Evolutionary conservation across 2,888 invertebrate genomes (phyloP).

Genomic region (Epinotia ramella): DNA sequence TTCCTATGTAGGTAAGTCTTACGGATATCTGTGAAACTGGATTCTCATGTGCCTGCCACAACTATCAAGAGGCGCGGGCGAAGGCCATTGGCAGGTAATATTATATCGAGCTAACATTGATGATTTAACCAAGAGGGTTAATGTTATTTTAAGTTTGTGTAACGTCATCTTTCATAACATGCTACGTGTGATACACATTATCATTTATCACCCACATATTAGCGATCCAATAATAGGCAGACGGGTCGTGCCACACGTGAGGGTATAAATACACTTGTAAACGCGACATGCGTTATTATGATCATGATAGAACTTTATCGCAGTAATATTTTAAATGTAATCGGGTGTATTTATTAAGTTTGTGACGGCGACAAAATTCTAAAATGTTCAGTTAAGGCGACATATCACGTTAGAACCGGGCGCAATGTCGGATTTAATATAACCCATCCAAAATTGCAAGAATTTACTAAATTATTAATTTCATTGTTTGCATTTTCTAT

Average conservation of each 20-base stretch:
- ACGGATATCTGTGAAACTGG: too few species aligned
- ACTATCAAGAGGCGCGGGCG: too few species aligned
- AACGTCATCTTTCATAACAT: neutral
- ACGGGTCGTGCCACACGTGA: slow-evolving; percentile 49
- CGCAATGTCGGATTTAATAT: too few species aligned
- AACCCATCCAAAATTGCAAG: too few species aligned
- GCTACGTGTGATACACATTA: neutral
- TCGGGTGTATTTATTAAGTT: neutral
- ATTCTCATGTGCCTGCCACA: too few species aligned
- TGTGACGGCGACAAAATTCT: neutral
- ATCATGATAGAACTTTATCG: neutral
- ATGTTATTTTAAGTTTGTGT: neutral
- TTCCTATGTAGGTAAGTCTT: too few species aligned
- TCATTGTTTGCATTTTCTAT: too few species aligned
- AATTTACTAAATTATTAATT: too few species aligned
- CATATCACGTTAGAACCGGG: neutral
- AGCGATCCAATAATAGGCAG: slow-evolving; percentile 45
- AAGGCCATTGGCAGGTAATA: too few species aligned
- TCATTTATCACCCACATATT: slow-evolving; percentile 11
- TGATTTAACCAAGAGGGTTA: neutral
- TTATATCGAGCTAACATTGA: too few species aligned
- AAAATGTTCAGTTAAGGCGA: neutral
- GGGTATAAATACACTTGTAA: slow-evolving; percentile 24
- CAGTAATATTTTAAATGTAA: neutral
- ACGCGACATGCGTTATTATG: slow-evolving; percentile 5